Conservation (phyloP, 2,797 vertebrate species). For the Chloroceryle amazona region DNA sequence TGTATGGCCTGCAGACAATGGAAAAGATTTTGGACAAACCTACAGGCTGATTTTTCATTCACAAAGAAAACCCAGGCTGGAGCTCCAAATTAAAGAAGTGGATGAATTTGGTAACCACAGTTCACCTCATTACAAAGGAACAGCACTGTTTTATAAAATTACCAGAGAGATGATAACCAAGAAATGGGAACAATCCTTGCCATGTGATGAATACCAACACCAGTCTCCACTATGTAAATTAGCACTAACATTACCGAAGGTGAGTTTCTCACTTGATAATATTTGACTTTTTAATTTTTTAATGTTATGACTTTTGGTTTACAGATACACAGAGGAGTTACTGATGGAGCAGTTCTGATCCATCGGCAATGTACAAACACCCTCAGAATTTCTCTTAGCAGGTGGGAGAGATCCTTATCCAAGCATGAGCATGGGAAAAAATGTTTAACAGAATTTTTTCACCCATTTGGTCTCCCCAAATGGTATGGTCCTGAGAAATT, state of each 20-base stretch:
- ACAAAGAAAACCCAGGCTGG: slow-evolving; percentile 83
- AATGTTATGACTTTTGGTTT: not conserved
- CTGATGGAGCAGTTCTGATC: not conserved
- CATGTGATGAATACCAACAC: slow-evolving; percentile 44
- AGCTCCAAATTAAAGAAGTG: slow-evolving; percentile 84
- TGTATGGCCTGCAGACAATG: slow-evolving; percentile 62
- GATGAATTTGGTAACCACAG: slow-evolving; percentile 91
- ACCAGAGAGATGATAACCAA: slow-evolving; percentile 79
- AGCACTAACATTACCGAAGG: slow-evolving; percentile 88
- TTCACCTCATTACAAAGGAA: slow-evolving; percentile 91
- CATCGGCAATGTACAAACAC: not conserved
- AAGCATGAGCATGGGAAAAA: not conserved
- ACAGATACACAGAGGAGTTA: not conserved
- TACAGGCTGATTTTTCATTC: slow-evolving; percentile 87
- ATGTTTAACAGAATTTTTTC: not conserved
- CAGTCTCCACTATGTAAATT: slow-evolving; percentile 87
- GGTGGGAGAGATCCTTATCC: not conserved
- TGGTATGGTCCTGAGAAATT: not conserved
- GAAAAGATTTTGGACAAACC: slow-evolving; percentile 69
- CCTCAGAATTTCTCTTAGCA: not conserved
- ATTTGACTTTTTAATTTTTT: too few species aligned
- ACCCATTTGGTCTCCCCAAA: not conserved
- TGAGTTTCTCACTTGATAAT: slow-evolving; percentile 41
- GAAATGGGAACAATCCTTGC: slow-evolving; percentile 58
- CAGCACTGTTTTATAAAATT: slow-evolving; percentile 83